Base-by-base conservation (phyloP, 2,888 invertebrate genomes). In the Ganaspis brasiliensis region DNA sequence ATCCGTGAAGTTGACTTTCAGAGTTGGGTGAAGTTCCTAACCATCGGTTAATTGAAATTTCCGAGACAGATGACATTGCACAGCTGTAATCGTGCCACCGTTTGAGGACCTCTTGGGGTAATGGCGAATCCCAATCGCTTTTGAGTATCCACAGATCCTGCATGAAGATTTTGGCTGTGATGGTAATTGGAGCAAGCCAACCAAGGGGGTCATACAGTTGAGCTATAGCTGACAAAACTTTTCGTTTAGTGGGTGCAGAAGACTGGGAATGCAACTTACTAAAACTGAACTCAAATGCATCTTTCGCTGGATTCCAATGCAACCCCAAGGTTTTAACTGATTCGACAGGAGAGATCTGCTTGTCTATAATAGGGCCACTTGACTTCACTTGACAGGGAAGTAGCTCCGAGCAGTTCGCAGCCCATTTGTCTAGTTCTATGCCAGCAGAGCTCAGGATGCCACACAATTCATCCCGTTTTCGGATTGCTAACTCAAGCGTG, bases 181-280 rank as follows among this genome's bases (percentile, higher is more conserved):
- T 37, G 0, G 63, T 74, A 14, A 78, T 37, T 5, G 77, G 78
- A 4, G 80, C 19, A 1, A 79, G n/a, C 79, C 76, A 79, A 9
- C 79, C 79, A 9, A 76, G n/a, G 0, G 79, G 81, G 26, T 81
- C 81, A 55, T 78, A 81, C 1, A 81, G 24, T 19, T 70, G 56
- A 1, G 73, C 59, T 2, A 75, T 70, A n/a, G 52, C 6, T 14
- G 76, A 75, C 1, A 73, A 57, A 8, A 77, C n/a, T 8, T 19
- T 16, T 19, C 76, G 70, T 45, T 80, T 75, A 2, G 80, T 79
- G 0, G 21, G 2, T 4, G 24, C 35, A 1, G 9, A 16, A 2
- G 14, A 9, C 1, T 8, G 1, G 14, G 12, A 0, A 2, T 35
- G 14, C 1, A 35, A n/a, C 1, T 21, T 55, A 12, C 12, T n/a